phyloP scores from a whole-genome alignment of 2,797 vertebrate genomes.

The Enteromius fasciolatus region DNA sequence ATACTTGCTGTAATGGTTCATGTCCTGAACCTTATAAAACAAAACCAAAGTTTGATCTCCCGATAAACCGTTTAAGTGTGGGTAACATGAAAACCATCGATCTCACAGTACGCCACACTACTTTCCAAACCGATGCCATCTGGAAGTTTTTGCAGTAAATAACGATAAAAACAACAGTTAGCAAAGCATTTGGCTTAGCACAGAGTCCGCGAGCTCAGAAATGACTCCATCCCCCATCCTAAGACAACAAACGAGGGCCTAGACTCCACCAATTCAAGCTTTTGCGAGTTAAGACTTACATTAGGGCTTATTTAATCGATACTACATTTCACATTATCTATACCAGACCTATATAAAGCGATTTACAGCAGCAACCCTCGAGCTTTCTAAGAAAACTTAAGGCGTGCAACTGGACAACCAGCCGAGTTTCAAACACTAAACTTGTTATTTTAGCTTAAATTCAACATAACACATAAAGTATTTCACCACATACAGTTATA shows the following conservation, averaged over 20 bases:
- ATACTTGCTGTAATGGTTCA: neutral
- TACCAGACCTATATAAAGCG: neutral
- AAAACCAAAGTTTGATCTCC: neutral
- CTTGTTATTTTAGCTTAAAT: neutral
- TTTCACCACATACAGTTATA: neutral
- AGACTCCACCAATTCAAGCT: conserved; percentile 12
- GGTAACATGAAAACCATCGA: neutral
- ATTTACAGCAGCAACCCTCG: neutral
- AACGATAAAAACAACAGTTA: conserved; percentile 32
- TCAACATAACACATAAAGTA: neutral
- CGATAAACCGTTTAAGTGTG: neutral
- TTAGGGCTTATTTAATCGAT: neutral
- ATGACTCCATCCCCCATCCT: conserved; percentile 56
- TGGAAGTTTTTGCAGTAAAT: neutral
- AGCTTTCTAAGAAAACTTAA: conserved; percentile 21
- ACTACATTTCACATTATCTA: neutral
- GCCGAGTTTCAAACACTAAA: neutral
- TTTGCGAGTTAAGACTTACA: neutral
- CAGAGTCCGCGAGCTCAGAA: conserved; percentile 25
- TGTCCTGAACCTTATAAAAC: neutral
- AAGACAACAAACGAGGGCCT: conserved; percentile 54
- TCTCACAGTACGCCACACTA: neutral
- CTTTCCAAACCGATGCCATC: neutral
- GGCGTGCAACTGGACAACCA: conserved; percentile 6
- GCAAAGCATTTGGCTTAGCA: conserved; percentile 40